Base-by-base conservation (phyloP, 1,140 invertebrate genomes). In the Marisa cornuarietis region DNA sequence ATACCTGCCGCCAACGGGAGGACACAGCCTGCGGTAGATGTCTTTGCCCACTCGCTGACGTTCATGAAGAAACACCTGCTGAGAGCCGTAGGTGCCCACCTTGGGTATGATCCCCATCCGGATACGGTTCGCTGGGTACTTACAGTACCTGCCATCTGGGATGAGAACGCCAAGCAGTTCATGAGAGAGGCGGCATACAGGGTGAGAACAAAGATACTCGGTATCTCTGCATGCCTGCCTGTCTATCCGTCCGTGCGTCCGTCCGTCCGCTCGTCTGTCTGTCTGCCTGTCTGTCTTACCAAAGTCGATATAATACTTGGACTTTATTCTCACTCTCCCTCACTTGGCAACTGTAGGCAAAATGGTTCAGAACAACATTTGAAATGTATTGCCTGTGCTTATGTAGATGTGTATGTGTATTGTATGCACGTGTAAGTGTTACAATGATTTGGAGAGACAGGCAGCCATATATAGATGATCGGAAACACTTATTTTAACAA, bases 111-210 rank as follows among this genome's bases (percentile, higher is more conserved):
- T 65, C 87, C 87, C 20, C 87, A 89, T 58, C 84, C 83, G 5
- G 81, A 86, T 68, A 84, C 85, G 20, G 85, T 89, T 52, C 79
- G 88, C 71, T 89, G 88, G 88, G 87, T 88, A 13, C 82, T 89
- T 8, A 89, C 88, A 14, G 88, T 89, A 6, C 88, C 88, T 5
- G 87, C 88, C 31, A 89, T 89, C 63, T 89, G 88, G 88, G 87
- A 88, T 71, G 88, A 89, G 74, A 88, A 88, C 79, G 87, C 88
- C 42, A 89, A 89, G 71, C 88, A 89, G 84, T 89, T 89, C 79
- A 89, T 89, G 88, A 76, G 88, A 49, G 88, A 89, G 71, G 87
- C 87, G 1, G 88, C 87, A 4, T 82, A 85, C 77, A 87, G 84
- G 87, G 88, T 88, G 78, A 42, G 14, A 80, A 80, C 24, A 78